Evolutionary conservation across 2,113 vertebrate species (phyloP).

Genomic region (Castor canadensis): DNA sequence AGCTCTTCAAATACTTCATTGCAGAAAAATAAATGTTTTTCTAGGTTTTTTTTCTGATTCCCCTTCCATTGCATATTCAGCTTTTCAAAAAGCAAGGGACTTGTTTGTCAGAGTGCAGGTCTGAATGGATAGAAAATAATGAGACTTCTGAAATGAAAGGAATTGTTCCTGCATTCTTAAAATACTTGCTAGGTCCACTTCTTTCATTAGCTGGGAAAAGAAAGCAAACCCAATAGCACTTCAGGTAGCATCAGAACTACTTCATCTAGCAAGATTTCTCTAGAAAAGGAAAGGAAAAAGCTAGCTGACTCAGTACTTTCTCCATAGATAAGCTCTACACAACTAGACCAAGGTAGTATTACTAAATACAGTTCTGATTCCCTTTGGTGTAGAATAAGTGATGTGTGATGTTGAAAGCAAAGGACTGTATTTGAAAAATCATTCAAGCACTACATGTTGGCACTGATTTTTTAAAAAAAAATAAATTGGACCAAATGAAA

Average conservation of each 20-base stretch:
- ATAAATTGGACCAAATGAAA: background rate
- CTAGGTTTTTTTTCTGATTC: background rate
- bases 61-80: background rate
- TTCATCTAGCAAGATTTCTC: background rate
- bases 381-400: background rate
- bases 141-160: background rate
- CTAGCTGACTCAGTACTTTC: background rate
- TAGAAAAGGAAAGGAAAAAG: background rate
- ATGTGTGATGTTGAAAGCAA: background rate
- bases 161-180: background rate
- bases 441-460: background rate
- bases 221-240: background rate
- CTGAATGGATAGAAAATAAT: background rate
- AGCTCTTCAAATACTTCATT: background rate
- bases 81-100: slow-evolving; percentile 4
- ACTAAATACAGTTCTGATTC: background rate
- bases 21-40: background rate
- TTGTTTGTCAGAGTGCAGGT: background rate
- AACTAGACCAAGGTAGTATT: background rate
- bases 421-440: background rate
- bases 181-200: background rate
- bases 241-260: background rate
- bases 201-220: background rate
- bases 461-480: background rate
- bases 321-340: background rate